Base-by-base conservation (phyloP, 1,140 invertebrate genomes). In the Littorina saxatilis region DNA sequence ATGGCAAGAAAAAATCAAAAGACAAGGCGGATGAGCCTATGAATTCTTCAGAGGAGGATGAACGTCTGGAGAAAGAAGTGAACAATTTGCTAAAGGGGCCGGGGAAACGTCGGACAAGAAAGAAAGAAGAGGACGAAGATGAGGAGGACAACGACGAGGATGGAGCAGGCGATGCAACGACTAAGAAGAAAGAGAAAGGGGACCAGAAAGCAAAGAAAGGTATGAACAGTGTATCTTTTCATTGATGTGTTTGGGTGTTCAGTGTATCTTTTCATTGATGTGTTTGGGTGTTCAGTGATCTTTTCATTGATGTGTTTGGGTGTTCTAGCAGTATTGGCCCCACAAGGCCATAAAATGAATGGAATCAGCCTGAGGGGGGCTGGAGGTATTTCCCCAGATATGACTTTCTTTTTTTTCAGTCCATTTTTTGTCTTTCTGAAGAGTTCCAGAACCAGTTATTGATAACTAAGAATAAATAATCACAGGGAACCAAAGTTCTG, bases 111-210 rank as follows among this genome's bases (percentile, higher is more conserved):
- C 4, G 5, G 2, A 61, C 37, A 29, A 43, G 50, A 15, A 73
- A 72, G 32, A 58, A 85, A 20, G 72, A 81, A 35, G 79, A 58
- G 20, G 70, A 84, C 35, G 81, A 79, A 2, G 55, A 77, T 77
- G 80, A 82, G 20, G 47, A 29, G 2, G 40, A 75, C 15, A 40
- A 68, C 15, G 80, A 82, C n/a, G 66, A 61, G 37, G 80, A 40
- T 37, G 70, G 39, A 15, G 50, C 35, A 40, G 72, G 68, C 5
- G 58, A 29, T 63, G 9, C 39, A 27, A n/a, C 27, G 27, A 58
- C 27, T 17, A n/a, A 27, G 32, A n/a, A 52, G n/a, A 50, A 29
- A 58, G 32, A 0, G 72, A 76, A 75, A n/a, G 13, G 5, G n/a
- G 27, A 35, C 23, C 47, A 32, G 20, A 74, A 39, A 80, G 32